These are phyloP conservation scores for Archips crataeganus DNA, from an alignment of 2,888 invertebrate genomes.

Conservation along the genomic window DNA sequence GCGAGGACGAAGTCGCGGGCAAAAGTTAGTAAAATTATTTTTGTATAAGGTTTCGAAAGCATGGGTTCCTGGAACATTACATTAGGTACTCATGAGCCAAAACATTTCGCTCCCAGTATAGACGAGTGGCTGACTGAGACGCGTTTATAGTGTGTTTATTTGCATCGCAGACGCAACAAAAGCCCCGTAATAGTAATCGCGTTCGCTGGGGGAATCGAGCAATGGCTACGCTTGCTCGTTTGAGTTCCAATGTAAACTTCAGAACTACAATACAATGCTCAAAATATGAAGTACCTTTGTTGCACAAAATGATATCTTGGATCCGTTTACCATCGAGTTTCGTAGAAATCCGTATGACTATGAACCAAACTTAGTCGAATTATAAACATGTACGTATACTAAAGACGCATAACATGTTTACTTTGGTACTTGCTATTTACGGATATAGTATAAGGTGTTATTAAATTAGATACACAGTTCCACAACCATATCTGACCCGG, in stretches of 20 bases:
- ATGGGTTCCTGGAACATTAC: background rate
- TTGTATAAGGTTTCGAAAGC: background rate
- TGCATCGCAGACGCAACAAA: conserved; percentile 32
- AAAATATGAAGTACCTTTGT: background rate
- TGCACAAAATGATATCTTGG: background rate
- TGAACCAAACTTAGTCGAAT: background rate
- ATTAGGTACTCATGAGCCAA: conserved; percentile 6
- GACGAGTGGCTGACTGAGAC: conserved; percentile 16
- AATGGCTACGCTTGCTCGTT: background rate
- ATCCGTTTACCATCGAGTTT: background rate
- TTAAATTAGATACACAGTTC: no score
- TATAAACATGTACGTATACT: background rate
- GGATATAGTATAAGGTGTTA: no score
- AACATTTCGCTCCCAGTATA: conserved; percentile 17
- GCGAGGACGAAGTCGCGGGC: no score
- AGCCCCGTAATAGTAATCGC: conserved; percentile 18
- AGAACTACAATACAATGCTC: background rate
- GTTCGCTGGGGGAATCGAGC: background rate
- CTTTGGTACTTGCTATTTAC: no score
- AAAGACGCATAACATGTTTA: no score
- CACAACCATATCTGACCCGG: no score
- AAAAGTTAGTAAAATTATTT: no score
- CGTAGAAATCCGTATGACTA: background rate
- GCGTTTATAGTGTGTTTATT: conserved; percentile 27
- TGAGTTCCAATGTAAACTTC: background rate